Evolutionary conservation across 2,797 vertebrate genomes (phyloP).

Genomic region (Dendrocincla tyrannina): DNA sequence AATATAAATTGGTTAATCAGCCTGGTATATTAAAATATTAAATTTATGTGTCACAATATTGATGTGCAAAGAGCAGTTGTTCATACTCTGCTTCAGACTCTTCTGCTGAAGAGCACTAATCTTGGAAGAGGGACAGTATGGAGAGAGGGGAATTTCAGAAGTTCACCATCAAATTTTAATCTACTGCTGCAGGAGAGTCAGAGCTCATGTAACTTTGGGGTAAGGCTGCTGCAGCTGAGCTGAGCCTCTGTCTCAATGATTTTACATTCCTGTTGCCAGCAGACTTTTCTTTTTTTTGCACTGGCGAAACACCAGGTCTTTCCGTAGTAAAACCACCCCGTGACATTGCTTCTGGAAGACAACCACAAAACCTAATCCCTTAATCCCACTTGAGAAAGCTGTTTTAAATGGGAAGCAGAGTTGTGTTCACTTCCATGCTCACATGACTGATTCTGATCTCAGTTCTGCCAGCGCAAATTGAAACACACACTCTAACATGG

Average conservation of each 20-base stretch:
- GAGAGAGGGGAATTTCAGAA: background rate
- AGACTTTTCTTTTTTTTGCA: conserved; percentile 26
- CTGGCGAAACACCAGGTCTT: conserved; percentile 42
- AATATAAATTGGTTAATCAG: background rate
- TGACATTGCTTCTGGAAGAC: conserved; percentile 66
- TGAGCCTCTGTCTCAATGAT: conserved; percentile 27
- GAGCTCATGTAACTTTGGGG: background rate
- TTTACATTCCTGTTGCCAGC: conserved; percentile 17
- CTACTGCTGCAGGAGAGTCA: background rate
- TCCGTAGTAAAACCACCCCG: conserved; percentile 14
- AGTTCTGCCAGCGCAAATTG: conserved; percentile 40
- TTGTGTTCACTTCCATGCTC: conserved; percentile 46
- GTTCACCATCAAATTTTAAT: background rate
- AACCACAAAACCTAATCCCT: conserved; percentile 66
- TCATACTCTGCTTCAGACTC: background rate
- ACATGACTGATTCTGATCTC: conserved; percentile 48
- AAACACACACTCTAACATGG: conserved; percentile 7
- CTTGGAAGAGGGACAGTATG: background rate
- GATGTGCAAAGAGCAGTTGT: background rate
- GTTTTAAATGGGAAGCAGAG: conserved; percentile 60
- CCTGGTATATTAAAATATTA: background rate
- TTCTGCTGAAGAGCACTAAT: background rate
- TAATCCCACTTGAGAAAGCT: conserved; percentile 68
- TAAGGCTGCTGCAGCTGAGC: background rate
- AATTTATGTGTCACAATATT: background rate